Evolutionary conservation across 2,888 invertebrate species (phyloP).

Genomic region (Eurytoma adleriae): DNA sequence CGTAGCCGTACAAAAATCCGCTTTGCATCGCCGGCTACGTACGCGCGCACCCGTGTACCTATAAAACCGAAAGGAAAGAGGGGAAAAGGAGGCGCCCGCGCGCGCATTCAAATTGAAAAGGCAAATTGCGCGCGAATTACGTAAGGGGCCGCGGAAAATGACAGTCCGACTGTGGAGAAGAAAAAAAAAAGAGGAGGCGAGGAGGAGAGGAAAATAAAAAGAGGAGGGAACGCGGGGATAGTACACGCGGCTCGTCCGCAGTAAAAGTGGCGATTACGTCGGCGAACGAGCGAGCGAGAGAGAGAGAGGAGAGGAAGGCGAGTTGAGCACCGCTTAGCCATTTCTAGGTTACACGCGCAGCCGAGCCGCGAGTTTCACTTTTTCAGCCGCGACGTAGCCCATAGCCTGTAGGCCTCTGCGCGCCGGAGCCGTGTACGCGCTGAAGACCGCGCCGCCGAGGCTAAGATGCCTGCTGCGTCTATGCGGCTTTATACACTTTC

Average conservation of each 20-base stretch:
- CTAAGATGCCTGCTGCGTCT: background rate
- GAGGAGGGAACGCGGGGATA: constrained; percentile 1
- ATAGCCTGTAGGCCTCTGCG: background rate
- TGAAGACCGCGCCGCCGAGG: constrained; percentile 8
- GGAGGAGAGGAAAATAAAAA: background rate
- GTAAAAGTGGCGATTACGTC: constrained; percentile 49
- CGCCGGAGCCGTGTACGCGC: too few species aligned
- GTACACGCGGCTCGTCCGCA: background rate
- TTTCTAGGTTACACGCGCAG: constrained; percentile 77
- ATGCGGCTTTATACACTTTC: background rate
- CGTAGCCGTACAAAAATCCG: constrained; percentile 22
- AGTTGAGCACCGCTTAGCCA: constrained; percentile 74
- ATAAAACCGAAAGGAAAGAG: background rate
- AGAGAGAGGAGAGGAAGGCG: constrained; percentile 54
- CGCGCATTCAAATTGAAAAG: constrained; percentile 38
- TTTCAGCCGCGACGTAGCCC: constrained; percentile 70
- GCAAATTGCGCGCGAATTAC: constrained; percentile 38
- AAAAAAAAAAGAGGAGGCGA: background rate
- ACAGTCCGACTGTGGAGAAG: background rate
- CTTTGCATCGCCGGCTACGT: constrained; percentile 1
- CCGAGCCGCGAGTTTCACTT: constrained; percentile 76
- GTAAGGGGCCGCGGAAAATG: constrained; percentile 30
- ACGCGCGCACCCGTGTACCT: background rate
- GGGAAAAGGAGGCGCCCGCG: background rate
- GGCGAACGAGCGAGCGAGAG: background rate